Evolutionary conservation across 1,140 invertebrate species (phyloP), one percentile per base, ranked within the genome.

Genomic region (Globodera rostochiensis): DNA sequence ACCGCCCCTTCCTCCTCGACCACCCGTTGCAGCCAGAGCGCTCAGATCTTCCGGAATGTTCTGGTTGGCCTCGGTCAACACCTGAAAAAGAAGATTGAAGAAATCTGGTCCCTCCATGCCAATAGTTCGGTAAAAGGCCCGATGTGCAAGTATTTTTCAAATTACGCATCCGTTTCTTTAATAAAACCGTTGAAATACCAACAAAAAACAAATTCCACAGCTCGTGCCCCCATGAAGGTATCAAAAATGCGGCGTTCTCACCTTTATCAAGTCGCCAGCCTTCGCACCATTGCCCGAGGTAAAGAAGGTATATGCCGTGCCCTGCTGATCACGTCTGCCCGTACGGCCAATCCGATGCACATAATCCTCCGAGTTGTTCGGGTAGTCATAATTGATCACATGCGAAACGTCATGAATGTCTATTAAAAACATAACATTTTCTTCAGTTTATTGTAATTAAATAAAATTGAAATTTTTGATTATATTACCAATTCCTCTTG

Each of bases 351-450:
- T 99, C 84, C 97, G 94, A 91, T 99, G 97, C 88, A 99, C 96
- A 90, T 99, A 99, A 21, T 83, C 82, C 91, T 92, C 73, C 4
- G 82, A 84, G 13, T 50, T 80, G 90, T 95, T 95, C 74, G 97
- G 97, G 91, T 98, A 99, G 91, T 99, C 97, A 93, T 95, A 98
- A 92, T 99, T 99, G 91, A 99, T 96, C 77, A 99, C 97, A 93
- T 95, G 98, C 91, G 97, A 98, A 83, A 99, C 96, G 91, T 98
- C 97, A 91, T 98, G 95, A 87, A 99, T 96, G 94, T 99, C 96
- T 91, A 98, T 92, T 96, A 98, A 45, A 19, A 78, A 46, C 6
- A 21, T 46, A 71, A 47, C 7, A 71, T 8, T 21, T 47, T 45
- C 25, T 47, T 25, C 11, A 45, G n/a, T 25, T 70, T 70, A 9